Evolutionary conservation across 2,113 vertebrate genomes (phyloP), one percentile per base, ranked within the genome.

Genomic region (Menura novaehollandiae): DNA sequence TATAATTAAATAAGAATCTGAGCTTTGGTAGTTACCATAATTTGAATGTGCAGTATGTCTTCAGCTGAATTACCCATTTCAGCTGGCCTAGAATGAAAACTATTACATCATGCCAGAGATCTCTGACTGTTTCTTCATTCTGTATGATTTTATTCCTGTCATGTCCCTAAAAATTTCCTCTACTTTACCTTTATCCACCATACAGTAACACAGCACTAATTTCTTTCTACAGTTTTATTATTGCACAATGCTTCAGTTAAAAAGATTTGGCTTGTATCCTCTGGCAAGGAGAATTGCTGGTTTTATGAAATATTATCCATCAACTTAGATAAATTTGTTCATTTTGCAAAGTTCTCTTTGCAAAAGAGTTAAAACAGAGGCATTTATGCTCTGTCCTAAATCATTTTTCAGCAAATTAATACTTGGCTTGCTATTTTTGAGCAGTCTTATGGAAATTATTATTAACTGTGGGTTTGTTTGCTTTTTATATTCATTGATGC

Each of bases 241-340:
- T 89, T 96, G 73, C 22, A 68, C 85, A 94, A 72, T 97, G 93
- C 78, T 94, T 91, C 89, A 88, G 91, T 94, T 93, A 19, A 91
- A 96, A 91, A 69, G 22, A 91, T 88, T 93, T 93, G 91, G 82
- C 91, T 91, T 93, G 39, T 78, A 95, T 91, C 80, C 88, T 88
- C 68, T 93, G 92, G 85, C 85, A 91, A 92, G 66, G 53, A 86
- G 62, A 93, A 93, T 82, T 91, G 77, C 76, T 89, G 79, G 74
- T 91, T 95, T 95, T 94, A 87, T 97, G 94, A 96, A 96, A 95
- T 93, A 96, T 94, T 95, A 93, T 94, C 88, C 60, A 84, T 97
- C 91, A 93, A 60, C 64, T 95, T 91, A 60, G 68, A 97, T 96
- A 95, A 90, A 94, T 85, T 59, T 89, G 41, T 93, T 93, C 79